Conservation (phyloP, 2,113 vertebrate genomes). For the Engraulis encrasicolus region DNA sequence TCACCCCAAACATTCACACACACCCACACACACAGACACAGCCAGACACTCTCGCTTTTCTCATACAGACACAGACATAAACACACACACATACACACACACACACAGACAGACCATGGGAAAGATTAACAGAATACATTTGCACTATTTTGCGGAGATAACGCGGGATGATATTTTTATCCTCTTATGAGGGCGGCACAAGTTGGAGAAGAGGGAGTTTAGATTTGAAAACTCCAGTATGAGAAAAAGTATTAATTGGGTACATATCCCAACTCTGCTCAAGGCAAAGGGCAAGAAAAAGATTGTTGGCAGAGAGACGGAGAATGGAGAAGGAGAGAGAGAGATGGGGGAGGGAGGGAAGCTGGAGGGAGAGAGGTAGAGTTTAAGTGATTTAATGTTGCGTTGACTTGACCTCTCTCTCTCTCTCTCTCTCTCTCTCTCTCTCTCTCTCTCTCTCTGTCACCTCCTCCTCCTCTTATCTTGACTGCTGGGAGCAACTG, state of each 20-base stretch:
- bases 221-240: neutral
- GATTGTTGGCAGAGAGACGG: neutral
- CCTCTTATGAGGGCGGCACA: neutral
- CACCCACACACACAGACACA: neutral
- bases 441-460: neutral
- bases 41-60: neutral
- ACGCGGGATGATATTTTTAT: neutral
- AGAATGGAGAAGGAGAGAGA: neutral
- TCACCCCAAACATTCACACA: neutral
- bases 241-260: neutral
- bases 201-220: neutral
- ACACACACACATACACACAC: neutral
- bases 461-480: slow-evolving; percentile 43
- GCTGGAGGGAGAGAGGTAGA: slow-evolving; percentile 53
- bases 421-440: neutral
- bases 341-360: neutral
- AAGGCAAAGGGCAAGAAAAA: neutral
- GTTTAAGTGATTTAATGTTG: slow-evolving; percentile 19
- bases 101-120: slow-evolving; percentile 4
- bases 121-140: neutral
- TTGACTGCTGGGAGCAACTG: slow-evolving; percentile 78
- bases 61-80: neutral
- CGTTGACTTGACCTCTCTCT: slow-evolving; percentile 13
- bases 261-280: neutral
- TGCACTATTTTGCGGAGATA: neutral